A percentile compares a stretch with the other conserved stretches of the same genome.
Evolutionary conservation across 1,140 invertebrate species (phyloP).

Genomic region (Aphaenogaster floridana): DNA sequence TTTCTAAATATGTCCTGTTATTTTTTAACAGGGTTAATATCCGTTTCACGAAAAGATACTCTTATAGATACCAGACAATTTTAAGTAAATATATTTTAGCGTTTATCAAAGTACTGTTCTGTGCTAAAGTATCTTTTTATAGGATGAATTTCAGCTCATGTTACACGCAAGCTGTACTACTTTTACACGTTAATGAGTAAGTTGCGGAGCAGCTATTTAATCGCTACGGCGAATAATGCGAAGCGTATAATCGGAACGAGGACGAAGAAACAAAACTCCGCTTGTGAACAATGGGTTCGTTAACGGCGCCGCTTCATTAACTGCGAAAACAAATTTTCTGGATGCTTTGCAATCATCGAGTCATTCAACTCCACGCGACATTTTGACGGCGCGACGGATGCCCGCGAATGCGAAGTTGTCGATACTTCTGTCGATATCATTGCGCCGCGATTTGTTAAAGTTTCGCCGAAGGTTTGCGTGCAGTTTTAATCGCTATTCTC

Average conservation of each 20-base stretch:
- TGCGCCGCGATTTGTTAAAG: conserved; percentile 38
- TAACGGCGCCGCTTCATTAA: conserved; percentile 68
- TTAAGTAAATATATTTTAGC: background rate
- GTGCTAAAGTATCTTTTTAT: conserved; percentile 27
- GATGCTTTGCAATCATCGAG: conserved; percentile 77
- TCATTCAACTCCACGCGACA: conserved; percentile 72
- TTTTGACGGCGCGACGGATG: conserved; percentile 44
- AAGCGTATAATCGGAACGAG: conserved; percentile 60
- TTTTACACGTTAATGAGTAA: conserved; percentile 59
- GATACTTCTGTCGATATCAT: conserved; percentile 43
- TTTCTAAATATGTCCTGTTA: background rate
- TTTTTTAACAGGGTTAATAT: background rate
- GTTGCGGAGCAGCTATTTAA: conserved; percentile 64
- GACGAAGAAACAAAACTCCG: conserved; percentile 67
- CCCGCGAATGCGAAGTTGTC: conserved; percentile 35
- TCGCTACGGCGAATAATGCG: conserved; percentile 37
- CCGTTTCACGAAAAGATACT: background rate
- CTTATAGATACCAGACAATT: background rate
- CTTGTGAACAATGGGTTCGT: conserved; percentile 74
- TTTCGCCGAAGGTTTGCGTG: conserved; percentile 28
- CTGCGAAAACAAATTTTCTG: conserved; percentile 76
- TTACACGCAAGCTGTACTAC: conserved; percentile 47
- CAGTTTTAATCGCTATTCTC: conserved; percentile 26
- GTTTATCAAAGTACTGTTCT: conserved; percentile 16
- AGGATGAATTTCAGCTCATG: background rate